Evolutionary conservation across 2,888 invertebrate genomes (phyloP), one percentile per base, ranked within the genome.

Genomic region (Drosophila barbarae): DNA sequence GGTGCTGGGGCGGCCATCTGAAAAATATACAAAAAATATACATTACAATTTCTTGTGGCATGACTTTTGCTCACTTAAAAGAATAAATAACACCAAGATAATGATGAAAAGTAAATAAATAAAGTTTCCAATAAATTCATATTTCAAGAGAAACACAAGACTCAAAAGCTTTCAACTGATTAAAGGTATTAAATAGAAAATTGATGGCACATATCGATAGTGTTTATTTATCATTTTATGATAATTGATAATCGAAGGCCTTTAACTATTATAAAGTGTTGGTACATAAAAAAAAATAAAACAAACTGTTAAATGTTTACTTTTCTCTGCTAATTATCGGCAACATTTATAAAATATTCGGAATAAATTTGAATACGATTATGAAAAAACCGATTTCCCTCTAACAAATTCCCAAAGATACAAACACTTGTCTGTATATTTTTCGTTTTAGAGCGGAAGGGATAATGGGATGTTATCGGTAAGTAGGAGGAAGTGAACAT

Each of bases 1-100:
- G 96, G 91, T 92, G 93, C 84, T 76, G 77, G 76, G 72, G 77
- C 50, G 50, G 89, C 87, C 89, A 89, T 89, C 76, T 77, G 26
- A 13, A 30, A 36, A 18, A 10, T 0, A 32, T 1, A 1, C 10
- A 50, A 2, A 50, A 2, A 32, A 21, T 7, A 13, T 32, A 30
- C 38, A 23, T 10, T 38, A 15, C 2, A n/a, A 32, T 23, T 34
- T 9, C 46, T 30, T 5, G 8, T 30, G 18, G 18, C 15, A 13
- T n/a, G n/a, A 42, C 5, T 32, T 13, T 30, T 8, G 13, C 32
- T 8, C 30, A 46, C 28, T 46, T 30, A 8, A 7, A 30, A 8
- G 46, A 46, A 46, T 13, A 46, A 46, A 46, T 30, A 46, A 18
- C 12, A 30, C 30, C 46, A 8, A 46, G 18, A 46, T 47, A 32